A percentile compares a stretch with the other conserved stretches of the same genome.
These are phyloP conservation scores for Scomber colias DNA, from an alignment of 2,113 vertebrate genomes.

Conservation along the genomic window DNA sequence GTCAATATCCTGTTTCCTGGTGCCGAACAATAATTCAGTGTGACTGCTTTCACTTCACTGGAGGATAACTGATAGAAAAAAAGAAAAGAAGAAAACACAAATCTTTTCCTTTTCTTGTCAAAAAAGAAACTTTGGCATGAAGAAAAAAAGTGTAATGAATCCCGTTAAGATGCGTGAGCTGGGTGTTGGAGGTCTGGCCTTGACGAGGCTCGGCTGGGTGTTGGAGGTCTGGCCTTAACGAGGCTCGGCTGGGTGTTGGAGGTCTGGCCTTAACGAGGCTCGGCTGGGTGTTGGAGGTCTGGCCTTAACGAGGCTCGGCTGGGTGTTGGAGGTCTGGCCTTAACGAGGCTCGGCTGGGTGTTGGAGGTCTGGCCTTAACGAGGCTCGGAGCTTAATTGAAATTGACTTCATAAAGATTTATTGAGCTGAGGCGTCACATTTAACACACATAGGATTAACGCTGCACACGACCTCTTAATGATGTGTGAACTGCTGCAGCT, in stretches of 20 bases:
- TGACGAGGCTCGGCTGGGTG: background rate
- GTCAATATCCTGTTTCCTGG: background rate
- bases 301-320: too few relatives aligned
- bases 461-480: slow-evolving; percentile 9
- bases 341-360: too few relatives aligned
- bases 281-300: background rate
- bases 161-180: slow-evolving; percentile 25
- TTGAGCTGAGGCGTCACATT: slow-evolving; percentile 36
- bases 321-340: slow-evolving; percentile 18
- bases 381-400: slow-evolving; percentile 31
- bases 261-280: slow-evolving; percentile 5
- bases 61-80: background rate
- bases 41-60: background rate
- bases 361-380: slow-evolving; percentile 1
- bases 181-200: slow-evolving; percentile 13
- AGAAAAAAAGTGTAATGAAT: slow-evolving; percentile 42
- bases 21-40: background rate
- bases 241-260: too few relatives aligned
- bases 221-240: background rate
- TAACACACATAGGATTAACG: slow-evolving; percentile 31
- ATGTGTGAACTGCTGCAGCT: slow-evolving; percentile 43
- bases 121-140: slow-evolving; percentile 3
- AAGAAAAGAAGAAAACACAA: too few relatives aligned
- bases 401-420: slow-evolving; percentile 42
- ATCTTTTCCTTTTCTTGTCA: background rate